Evolutionary conservation across 2,888 invertebrate genomes (phyloP).

Genomic region (Aphrophora alni): DNA sequence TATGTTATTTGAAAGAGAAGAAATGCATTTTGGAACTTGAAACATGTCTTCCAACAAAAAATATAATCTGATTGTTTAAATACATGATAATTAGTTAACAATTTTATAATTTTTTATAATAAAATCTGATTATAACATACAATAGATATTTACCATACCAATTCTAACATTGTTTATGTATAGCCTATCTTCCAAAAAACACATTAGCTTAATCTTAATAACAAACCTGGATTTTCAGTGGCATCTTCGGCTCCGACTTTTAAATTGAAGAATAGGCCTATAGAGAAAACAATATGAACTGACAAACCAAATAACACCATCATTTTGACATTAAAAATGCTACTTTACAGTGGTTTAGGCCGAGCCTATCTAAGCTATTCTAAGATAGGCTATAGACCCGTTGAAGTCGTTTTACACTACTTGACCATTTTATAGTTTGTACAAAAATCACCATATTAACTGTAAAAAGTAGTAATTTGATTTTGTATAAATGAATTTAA

Average conservation of each 20-base stretch:
- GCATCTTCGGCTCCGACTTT: not conserved
- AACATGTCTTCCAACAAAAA: too few relatives aligned
- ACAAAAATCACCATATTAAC: not conserved
- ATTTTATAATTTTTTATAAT: too few relatives aligned
- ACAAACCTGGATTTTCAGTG: not conserved
- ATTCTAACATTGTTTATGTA: too few relatives aligned
- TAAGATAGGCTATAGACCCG: not conserved
- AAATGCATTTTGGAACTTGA: too few relatives aligned
- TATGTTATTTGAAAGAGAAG: too few relatives aligned
- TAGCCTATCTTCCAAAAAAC: too few relatives aligned
- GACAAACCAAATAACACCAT: not conserved
- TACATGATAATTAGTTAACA: too few relatives aligned
- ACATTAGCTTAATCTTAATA: too few relatives aligned
- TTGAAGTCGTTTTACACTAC: not conserved
- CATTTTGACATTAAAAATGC: not conserved
- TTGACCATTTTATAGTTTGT: not conserved
- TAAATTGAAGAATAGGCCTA: not conserved
- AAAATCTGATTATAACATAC: too few relatives aligned
- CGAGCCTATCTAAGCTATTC: not conserved
- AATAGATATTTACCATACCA: too few relatives aligned
- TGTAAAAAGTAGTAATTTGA: not conserved
- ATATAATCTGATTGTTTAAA: too few relatives aligned
- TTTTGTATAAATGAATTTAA: not conserved
- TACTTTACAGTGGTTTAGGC: not conserved
- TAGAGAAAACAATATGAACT: not conserved